phyloP scores from a whole-genome alignment of 2,113 vertebrate genomes.

The Equus przewalskii region DNA sequence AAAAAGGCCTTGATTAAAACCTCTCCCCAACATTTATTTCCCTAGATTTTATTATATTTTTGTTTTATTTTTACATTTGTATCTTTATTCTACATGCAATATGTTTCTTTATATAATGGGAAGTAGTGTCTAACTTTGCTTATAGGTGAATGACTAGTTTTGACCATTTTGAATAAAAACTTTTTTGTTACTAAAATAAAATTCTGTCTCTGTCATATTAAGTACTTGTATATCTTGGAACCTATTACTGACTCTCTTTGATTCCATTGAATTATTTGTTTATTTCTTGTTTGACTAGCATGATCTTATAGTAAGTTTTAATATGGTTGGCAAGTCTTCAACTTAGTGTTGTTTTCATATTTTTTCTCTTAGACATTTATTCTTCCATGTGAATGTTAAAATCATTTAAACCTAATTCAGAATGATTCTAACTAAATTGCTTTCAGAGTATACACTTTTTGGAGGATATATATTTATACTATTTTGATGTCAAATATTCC shows the following conservation, averaged over 20 bases:
- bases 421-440: not conserved
- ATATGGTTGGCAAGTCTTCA: not conserved
- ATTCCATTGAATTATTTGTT: not conserved
- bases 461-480: not conserved
- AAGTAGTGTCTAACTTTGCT: slow-evolving; percentile 24
- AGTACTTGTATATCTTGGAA: not conserved
- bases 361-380: slow-evolving; percentile 17
- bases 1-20: not conserved
- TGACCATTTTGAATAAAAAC: not conserved
- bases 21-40: not conserved
- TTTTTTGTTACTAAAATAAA: slow-evolving; percentile 1
- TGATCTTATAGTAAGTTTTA: not conserved
- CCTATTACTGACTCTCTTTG: not conserved
- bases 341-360: not conserved
- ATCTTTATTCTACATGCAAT: not conserved
- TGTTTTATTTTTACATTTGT: not conserved
- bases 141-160: not conserved
- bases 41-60: slow-evolving; percentile 26
- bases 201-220: not conserved
- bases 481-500: slow-evolving; percentile 20
- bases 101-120: not conserved
- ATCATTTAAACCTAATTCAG: not conserved
- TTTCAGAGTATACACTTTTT: not conserved
- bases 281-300: not conserved
- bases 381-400: not conserved